phyloP scores from a whole-genome alignment of 2,113 vertebrate genomes.

The Lethenteron reissneri region DNA sequence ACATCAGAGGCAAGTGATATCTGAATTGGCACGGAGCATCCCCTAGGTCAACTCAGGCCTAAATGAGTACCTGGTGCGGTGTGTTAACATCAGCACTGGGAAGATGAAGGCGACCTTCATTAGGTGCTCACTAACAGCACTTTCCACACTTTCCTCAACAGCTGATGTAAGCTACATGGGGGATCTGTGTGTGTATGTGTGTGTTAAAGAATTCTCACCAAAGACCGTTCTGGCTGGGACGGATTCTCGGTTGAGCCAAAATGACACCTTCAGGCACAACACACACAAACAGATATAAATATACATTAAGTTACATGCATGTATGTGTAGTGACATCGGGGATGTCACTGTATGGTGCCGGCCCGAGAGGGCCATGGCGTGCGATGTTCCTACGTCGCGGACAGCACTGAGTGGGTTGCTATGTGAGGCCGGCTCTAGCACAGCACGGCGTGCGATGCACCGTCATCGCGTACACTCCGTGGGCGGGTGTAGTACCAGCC shows the following conservation, averaged over 20 bases:
- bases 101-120: background rate
- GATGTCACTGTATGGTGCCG: background rate
- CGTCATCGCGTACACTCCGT: too few relatives aligned
- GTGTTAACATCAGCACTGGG: background rate
- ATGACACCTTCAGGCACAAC: conserved; percentile 45
- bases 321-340: background rate
- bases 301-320: background rate
- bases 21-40: background rate
- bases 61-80: background rate
- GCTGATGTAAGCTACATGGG: background rate
- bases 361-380: background rate
- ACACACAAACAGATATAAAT: background rate
- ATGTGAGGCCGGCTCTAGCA: background rate
- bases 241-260: conserved; percentile 95
- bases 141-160: background rate
- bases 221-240: conserved; percentile 93
- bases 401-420: background rate
- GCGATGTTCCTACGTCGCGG: background rate
- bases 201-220: conserved; percentile 35
- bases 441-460: background rate
- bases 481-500: too few relatives aligned
- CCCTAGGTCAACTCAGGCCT: background rate
- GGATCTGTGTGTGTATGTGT: background rate
- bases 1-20: background rate
- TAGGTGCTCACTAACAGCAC: background rate